Percentiles rank a stretch among this genome's conserved stretches.
Evolutionary conservation across 2,797 vertebrate species (phyloP).

Genomic region (Onychomys leucogaster): DNA sequence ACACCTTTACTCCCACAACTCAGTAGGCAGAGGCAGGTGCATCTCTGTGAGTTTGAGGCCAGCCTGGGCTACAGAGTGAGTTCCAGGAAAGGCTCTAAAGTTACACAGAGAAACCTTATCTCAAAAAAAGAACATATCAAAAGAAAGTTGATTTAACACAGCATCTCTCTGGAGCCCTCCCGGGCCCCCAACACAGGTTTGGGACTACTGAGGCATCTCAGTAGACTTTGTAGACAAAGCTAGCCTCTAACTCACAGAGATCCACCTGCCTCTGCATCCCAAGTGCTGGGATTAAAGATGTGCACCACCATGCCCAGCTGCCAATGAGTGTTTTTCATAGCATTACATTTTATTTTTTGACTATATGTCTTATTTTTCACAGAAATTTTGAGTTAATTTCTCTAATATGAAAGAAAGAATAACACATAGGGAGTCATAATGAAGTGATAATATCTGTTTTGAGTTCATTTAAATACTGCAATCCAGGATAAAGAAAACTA

Average conservation of each 20-base stretch:
- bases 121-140: no score
- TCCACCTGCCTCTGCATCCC: neutral
- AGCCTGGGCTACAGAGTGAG: no score
- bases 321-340: neutral
- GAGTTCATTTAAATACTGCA: neutral
- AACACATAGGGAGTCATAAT: neutral
- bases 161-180: neutral
- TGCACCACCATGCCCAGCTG: neutral
- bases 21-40: no score
- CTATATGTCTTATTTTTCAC: neutral
- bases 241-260: neutral
- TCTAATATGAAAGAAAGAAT: neutral
- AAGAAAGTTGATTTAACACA: no score
- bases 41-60: no score
- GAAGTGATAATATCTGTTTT: neutral
- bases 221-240: neutral
- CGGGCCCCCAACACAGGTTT: neutral
- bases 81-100: no score
- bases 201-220: neutral
- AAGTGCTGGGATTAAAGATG: neutral
- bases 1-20: no score
- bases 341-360: neutral
- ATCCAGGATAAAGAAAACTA: neutral
- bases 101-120: no score
- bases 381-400: neutral